Evolutionary conservation across 2,888 invertebrate genomes (phyloP), one percentile per base, ranked within the genome.

Genomic region (Hemicrepidius hirtus): DNA sequence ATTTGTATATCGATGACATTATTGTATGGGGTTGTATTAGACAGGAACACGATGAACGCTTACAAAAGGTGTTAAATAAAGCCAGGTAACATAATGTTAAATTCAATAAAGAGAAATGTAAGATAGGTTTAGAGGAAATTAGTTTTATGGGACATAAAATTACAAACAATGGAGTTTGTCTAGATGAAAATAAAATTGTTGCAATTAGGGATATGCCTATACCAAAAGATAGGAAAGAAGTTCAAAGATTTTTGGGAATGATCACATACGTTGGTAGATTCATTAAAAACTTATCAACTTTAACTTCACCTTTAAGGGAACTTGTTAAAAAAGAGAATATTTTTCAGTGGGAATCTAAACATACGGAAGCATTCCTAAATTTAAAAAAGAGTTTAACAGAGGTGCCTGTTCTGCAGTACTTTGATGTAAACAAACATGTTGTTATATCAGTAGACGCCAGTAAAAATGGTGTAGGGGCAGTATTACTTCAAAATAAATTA

Each of bases 1-100:
- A 18, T 5, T 1, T 41, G 6, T 44, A 41, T 13, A 41, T 55
- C 4, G 63, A 69, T 20, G 64, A 69, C 10, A 64, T 69, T 12
- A 55, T 64, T n/a, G 16, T 67, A 9, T 46, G 21, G 9, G 67
- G 40, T 13, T 12, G n/a, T 41, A 59, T 7, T 32, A 24, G 59
- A 24, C 16, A 24, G 13, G 59, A 41, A 67, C 67, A 59, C 28
- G 41, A 59, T 28, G 44, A 44, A 20, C 41, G 1, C 20, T 44
- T 5, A 0, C n/a, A n/a, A 16, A 41, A 41, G 24, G 60, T 21
- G 3, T 44, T 40, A 49, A 4, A 13, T 16, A 16, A 18, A 49
- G 3, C 12, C 12, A 49, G 12, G n/a, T n/a, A n/a, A n/a, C n/a
- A n/a, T n/a, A n/a, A n/a, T n/a, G n/a, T n/a, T n/a, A n/a, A n/a